Evolutionary conservation across 2,113 vertebrate genomes (phyloP).

Genomic region (Noctilio leporinus): DNA sequence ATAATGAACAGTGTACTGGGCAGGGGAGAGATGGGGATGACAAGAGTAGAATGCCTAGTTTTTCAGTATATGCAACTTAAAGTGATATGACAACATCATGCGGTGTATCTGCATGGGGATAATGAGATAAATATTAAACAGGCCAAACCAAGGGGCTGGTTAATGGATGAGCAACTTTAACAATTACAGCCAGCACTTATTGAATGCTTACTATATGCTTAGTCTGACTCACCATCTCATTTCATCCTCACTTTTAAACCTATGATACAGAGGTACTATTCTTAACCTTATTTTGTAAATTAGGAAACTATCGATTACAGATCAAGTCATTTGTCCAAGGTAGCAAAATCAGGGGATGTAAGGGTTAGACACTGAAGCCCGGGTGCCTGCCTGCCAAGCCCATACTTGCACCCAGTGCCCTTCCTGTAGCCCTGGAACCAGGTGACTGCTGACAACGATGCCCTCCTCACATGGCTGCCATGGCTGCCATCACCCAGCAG

Average conservation of each 20-base stretch:
- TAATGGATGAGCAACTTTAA: neutral
- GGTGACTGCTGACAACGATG: neutral
- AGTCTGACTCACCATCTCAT: neutral
- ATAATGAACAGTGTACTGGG: neutral
- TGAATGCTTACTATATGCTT: neutral
- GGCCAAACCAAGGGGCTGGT: no score
- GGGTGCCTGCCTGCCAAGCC: neutral
- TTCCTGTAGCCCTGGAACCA: neutral
- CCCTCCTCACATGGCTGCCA: neutral
- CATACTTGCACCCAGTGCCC: neutral
- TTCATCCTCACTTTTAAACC: neutral
- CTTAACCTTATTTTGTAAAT: neutral
- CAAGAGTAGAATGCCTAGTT: neutral
- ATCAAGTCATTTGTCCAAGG: neutral
- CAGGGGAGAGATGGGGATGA: neutral
- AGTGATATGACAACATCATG: neutral
- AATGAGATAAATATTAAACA: neutral
- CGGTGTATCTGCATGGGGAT: neutral
- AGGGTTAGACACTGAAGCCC: neutral
- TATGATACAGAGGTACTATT: neutral
- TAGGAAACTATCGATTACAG: neutral
- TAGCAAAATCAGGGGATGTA: neutral
- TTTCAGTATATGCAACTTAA: neutral
- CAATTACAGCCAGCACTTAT: neutral
- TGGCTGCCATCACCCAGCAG: neutral